Evolutionary conservation across 2,797 vertebrate species (phyloP), one percentile per base, ranked within the genome.

Genomic region (Numenius phaeopus): DNA sequence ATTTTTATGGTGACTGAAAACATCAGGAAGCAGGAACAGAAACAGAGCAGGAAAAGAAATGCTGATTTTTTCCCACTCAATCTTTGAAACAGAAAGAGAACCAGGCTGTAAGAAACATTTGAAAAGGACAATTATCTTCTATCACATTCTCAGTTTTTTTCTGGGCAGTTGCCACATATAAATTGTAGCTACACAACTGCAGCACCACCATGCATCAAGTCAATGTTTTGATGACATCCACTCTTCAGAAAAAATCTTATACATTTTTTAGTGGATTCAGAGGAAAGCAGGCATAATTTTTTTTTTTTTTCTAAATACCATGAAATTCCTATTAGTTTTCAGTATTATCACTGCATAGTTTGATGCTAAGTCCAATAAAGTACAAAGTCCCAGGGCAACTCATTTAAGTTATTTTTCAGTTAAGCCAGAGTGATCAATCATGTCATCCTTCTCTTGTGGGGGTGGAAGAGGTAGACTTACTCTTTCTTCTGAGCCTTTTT

Each of bases 401-500:
- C 15, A 50, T 73, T 49, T 9, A 82, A 58, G 15, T 22, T 62
- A 34, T 24, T 79, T 92, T 42, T 46, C 20, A 75, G 30, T 49
- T 82, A 77, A 62, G n/a, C 11, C 34, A 77, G 26, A 83, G 15
- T 10, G 32, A 77, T 24, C 49, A 59, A 46, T 12, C 59, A 47
- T 15, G 29, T 30, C 32, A 55, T 26, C 39, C 26, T 76, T 87
- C 58, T 86, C 39, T 76, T 58, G 23, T n/a, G 11, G 26, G 15
- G 4, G 14, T 42, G 16, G 7, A 83, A 8, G 64, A 47, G 13
- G 29, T 5, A 44, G 37, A 96, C 98, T 98, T 98, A 99, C 99
- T 99, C 99, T 98, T 98, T 99, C 96, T 98, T 99, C 89, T 99
- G 99, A 94, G 98, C 98, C 96, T 98, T 99, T 97, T 99, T 99